Conservation (phyloP, 2,888 invertebrate species). For the Trachelus troglodyta region DNA sequence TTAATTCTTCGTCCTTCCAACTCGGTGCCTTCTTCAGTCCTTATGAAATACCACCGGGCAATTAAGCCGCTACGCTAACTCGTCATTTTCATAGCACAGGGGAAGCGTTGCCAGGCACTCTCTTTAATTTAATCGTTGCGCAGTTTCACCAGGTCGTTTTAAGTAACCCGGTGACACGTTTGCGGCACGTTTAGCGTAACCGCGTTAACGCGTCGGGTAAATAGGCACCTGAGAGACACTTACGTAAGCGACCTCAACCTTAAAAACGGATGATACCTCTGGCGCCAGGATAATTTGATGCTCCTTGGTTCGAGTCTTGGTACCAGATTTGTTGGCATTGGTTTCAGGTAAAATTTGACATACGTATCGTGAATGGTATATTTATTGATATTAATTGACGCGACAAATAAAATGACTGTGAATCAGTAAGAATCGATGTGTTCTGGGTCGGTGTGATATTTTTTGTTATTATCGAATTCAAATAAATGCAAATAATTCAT, state of each 20-base stretch:
- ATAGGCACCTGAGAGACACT: not conserved
- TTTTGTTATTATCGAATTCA: not conserved
- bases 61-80: not conserved
- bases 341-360: not conserved
- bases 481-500: not conserved
- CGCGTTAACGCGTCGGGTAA: slow-evolving; percentile 13
- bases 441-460: not conserved
- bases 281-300: not conserved
- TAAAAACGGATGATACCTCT: not conserved
- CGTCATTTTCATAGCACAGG: not conserved
- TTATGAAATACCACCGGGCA: not conserved
- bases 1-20: not conserved
- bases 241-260: slow-evolving; percentile 6
- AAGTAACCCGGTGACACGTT: slow-evolving; percentile 23
- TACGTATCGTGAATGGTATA: not conserved
- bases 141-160: not conserved
- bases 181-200: slow-evolving; percentile 16
- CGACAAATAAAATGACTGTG: not conserved
- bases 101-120: not conserved
- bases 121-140: not conserved
- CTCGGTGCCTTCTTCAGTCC: not conserved
- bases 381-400: no score
- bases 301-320: not conserved
- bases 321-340: no score
- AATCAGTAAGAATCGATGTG: not conserved